These are phyloP conservation scores for Collichthys lucidus DNA, from an alignment of 2,113 vertebrate species.

Conservation along the genomic window DNA sequence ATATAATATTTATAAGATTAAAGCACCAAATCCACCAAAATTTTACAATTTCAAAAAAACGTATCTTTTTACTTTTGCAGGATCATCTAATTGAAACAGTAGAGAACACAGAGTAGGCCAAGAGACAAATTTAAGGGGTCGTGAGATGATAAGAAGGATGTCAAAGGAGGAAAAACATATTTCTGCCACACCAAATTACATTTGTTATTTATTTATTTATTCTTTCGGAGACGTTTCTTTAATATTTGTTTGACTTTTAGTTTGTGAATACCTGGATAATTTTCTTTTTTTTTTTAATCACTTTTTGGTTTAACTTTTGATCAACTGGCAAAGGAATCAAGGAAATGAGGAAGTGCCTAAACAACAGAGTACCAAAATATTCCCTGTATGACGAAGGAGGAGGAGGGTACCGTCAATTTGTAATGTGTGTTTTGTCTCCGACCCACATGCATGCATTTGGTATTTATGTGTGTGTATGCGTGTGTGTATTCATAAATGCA, in stretches of 20 bases:
- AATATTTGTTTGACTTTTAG: neutral
- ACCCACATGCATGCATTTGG: neutral
- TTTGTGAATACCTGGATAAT: neutral
- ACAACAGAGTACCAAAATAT: conserved; percentile 22
- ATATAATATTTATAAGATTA: neutral
- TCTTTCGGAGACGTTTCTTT: too few relatives aligned
- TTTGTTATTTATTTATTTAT: too few relatives aligned
- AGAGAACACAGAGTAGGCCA: too few relatives aligned
- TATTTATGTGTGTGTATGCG: neutral
- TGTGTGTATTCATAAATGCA: neutral
- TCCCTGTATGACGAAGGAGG: conserved; percentile 2
- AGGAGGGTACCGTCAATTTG: neutral
- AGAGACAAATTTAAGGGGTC: too few relatives aligned
- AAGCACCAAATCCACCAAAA: neutral
- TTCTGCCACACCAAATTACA: neutral
- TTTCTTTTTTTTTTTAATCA: too few relatives aligned
- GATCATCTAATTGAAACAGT: neutral
- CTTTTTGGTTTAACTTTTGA: neutral
- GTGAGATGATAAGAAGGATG: neutral
- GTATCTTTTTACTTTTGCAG: too few relatives aligned
- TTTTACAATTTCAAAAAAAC: too few relatives aligned
- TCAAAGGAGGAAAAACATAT: neutral
- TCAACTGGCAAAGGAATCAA: neutral
- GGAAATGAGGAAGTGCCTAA: neutral
- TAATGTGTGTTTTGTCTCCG: conserved; percentile 16